Evolutionary conservation across 2,888 invertebrate species (phyloP), one percentile per base, ranked within the genome.

Genomic region (Ormyrus pomaceus): DNA sequence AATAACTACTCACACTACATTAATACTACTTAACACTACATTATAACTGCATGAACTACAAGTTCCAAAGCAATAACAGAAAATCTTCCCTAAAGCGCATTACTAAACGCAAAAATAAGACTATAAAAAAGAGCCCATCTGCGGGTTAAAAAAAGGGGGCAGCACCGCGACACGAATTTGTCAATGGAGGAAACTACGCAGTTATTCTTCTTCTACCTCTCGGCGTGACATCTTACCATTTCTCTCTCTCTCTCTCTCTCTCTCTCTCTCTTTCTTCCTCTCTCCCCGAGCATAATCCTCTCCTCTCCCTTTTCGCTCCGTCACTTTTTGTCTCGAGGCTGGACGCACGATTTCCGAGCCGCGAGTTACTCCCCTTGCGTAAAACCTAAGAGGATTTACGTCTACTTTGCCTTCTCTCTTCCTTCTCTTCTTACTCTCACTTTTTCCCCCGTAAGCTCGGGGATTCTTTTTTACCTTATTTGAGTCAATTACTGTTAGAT

Each of bases 321-420:
- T 64, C 50, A 78, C 64, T 79, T 79, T 79, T 79, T 79, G 79
- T 53, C 48, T 66, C 56, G 55, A 48, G 51, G 70, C 62, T 59
- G 34, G 61, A 56, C 56, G 72, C 62, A 61, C 66, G 76, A 74
- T 45, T 46, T 8, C 13, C 75, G 72, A 78, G 72, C 73, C 73
- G 62, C 71, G 68, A 66, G 59, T 55, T 51, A 69, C 53, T 65
- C 68, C n/a, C 34, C 58, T 48, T 19, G 71, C 68, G 75, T 71
- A 74, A 74, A 74, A 77, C 74, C 75, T 78, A 81, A 81, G 78
- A 81, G 78, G 78, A 81, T 81, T 81, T 75, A 71, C 75, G 81
- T 81, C 71, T 75, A 78, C 75, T 75, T 78, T 78, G 71, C 78
- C 59, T 58, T 19, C 51, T 13, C 45, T 46, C 50, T 56, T 34